Conservation (phyloP, 2,888 invertebrate species). For the Hyposoter dolosus region DNA sequence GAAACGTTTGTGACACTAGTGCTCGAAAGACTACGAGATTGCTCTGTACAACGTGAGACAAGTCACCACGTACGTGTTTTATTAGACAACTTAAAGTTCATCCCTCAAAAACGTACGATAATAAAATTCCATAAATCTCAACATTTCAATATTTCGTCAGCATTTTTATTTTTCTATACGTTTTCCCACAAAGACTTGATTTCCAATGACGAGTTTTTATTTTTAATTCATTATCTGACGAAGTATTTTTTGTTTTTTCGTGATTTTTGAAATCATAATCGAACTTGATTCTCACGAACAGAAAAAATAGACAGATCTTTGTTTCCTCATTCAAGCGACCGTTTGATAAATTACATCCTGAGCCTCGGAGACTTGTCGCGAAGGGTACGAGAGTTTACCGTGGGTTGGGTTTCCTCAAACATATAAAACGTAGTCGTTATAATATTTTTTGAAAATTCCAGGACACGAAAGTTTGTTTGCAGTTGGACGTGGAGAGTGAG, state of each 20-base stretch:
- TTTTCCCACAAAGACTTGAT: not conserved
- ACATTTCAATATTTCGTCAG: not conserved
- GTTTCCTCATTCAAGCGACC: not conserved
- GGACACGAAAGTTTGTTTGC: not conserved
- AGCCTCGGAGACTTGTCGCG: not conserved
- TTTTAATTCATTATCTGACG: not conserved
- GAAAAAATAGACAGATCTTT: not conserved
- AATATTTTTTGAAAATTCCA: not conserved
- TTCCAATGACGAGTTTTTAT: not conserved
- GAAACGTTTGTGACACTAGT: constrained; percentile 46
- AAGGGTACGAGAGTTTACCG: not conserved
- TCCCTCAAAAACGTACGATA: not conserved
- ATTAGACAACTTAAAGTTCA: constrained; percentile 13
- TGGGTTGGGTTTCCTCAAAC: not conserved
- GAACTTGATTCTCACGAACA: too few relatives aligned
- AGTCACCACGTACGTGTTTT: constrained; percentile 36
- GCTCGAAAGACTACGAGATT: constrained; percentile 43
- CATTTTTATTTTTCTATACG: not conserved
- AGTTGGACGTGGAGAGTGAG: not conserved
- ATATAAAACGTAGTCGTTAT: not conserved
- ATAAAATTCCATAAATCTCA: not conserved
- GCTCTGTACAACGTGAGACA: constrained; percentile 18
- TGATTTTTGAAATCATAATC: not conserved
- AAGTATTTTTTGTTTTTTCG: not conserved
- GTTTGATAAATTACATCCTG: not conserved